These are phyloP conservation scores for Gonioctena quinquepunctata DNA, from an alignment of 1,140 invertebrate genomes.

Conservation along the genomic window DNA sequence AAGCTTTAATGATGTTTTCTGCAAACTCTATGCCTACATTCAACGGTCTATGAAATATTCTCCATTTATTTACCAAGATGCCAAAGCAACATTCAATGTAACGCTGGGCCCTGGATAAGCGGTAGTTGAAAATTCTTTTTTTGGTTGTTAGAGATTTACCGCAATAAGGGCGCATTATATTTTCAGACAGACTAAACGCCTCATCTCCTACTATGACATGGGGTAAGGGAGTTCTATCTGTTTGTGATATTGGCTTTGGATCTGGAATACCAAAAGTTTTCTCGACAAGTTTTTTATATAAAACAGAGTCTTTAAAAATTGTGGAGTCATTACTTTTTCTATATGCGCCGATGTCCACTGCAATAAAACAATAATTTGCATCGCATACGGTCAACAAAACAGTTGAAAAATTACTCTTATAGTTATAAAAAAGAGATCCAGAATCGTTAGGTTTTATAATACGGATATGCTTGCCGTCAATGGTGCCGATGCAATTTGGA, in stretches of 20 bases:
- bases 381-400: conserved; percentile 17
- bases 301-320: background rate
- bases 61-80: conserved; percentile 17
- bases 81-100: conserved; percentile 13
- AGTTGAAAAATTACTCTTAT: conserved; percentile 31
- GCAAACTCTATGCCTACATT: conserved; percentile 38
- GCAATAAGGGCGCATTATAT: background rate
- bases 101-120: background rate
- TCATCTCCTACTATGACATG: background rate
- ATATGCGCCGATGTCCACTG: conserved; percentile 1
- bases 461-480: conserved; percentile 22
- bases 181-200: conserved; percentile 3
- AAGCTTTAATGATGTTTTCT: conserved; percentile 41
- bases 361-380: conserved; percentile 5
- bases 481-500: background rate
- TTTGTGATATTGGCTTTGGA: background rate
- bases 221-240: background rate
- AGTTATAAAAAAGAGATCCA: conserved; percentile 39
- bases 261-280: background rate
- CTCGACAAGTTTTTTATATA: background rate
- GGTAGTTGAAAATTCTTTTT: background rate
- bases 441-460: background rate
- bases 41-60: conserved; percentile 45
- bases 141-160: no score
- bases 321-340: background rate